Conservation (phyloP, 2,888 invertebrate genomes). For the Globia sparganii region DNA sequence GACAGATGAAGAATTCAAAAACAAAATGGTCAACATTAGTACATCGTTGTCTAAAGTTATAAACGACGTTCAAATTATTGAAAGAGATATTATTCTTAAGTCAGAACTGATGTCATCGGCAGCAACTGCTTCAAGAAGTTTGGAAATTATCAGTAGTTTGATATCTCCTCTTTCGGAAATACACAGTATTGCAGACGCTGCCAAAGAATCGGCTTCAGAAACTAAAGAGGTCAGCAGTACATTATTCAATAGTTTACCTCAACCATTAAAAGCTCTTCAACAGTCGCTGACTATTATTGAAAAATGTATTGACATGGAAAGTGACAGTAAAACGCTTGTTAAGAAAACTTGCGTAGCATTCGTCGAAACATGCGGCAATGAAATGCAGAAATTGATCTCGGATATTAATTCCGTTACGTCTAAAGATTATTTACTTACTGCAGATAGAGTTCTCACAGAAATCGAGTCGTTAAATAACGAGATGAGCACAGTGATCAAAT, state of each 20-base stretch:
- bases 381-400: constrained; percentile 89
- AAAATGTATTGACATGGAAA: constrained; percentile 92
- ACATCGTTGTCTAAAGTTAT: constrained; percentile 85
- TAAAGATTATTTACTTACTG: constrained; percentile 82
- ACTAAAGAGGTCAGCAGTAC: constrained; percentile 84
- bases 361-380: constrained; percentile 90
- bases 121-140: constrained; percentile 92
- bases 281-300: constrained; percentile 92
- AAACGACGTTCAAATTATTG: constrained; percentile 91
- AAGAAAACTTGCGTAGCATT: constrained; percentile 93
- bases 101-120: constrained; percentile 92
- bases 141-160: constrained; percentile 92
- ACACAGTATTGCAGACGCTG: constrained; percentile 90
- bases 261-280: constrained; percentile 91
- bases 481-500: constrained; percentile 87
- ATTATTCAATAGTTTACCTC: constrained; percentile 90
- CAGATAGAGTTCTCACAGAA: constrained; percentile 82
- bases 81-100: constrained; percentile 92
- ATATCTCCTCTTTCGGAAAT: constrained; percentile 92
- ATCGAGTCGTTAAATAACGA: constrained; percentile 87
- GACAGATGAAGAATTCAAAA: constrained; percentile 76
- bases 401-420: constrained; percentile 85
- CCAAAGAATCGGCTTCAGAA: constrained; percentile 84
- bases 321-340: constrained; percentile 92
- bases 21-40: constrained; percentile 74